Base-by-base conservation (phyloP, 2,888 invertebrate genomes). In the Tanaodytes sp. region DNA sequence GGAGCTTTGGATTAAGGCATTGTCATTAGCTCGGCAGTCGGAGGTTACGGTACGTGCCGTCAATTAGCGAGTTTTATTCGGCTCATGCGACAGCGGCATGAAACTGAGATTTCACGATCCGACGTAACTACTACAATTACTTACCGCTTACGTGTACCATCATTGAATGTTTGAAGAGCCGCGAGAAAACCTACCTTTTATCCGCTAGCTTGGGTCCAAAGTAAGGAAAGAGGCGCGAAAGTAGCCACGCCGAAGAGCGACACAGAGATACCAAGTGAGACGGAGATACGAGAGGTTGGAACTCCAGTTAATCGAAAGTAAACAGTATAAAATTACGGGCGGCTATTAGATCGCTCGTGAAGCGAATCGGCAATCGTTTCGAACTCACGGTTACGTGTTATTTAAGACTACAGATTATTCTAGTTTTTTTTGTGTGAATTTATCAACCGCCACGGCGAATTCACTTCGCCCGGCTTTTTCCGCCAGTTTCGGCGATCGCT, bases 221-320 rank as follows among this genome's bases (percentile, higher is more conserved):
- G 64, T 46, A 33, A n/a, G 23, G 42, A 58, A 57, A 63, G 59
- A 48, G 39, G 45, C 23, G 39, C 14, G 37, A 43, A 16, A 37
- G 16, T 30, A 9, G n/a, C 27, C 16, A 14, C 14, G 27, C 20
- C n/a, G n/a, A 9, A 9, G 40, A 40, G 30, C 9, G 23, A 45
- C 37, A 52, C 14, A 33, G 20, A 27, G 16, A 33, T 11, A 11
- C 33, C 9, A n/a, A 31, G n/a, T 3, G 49, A 39, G 19, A 23
- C 16, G 45, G 31, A 52, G 27, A 42, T 30, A 45, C 19, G 45
- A 16, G 33, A 66, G 54, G 58, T 45, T 59, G 66, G 49, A 71
- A 66, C 66, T 58, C 71, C 63, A 66, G 66, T 66, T 66, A 66
- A 71, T 71, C 66, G 63, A 71, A 66, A 71, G 71, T 66, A 71